Conservation (phyloP, 2,888 invertebrate genomes). For the Steromphala cineraria region DNA sequence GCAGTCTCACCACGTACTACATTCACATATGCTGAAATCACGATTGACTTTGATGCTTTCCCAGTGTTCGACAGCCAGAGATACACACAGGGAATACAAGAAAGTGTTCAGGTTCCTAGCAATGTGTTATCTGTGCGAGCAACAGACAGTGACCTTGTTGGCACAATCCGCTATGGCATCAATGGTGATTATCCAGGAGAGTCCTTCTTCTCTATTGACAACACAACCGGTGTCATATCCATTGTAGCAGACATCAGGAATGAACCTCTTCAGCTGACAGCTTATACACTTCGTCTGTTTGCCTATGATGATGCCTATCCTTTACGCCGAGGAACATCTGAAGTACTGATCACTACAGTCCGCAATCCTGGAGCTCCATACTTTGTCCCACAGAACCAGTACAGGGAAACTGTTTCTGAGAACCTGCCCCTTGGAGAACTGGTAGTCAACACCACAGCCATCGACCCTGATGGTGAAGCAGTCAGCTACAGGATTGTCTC, state of each 20-base stretch:
- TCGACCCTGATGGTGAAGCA: conserved; percentile 36
- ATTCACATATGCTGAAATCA: not conserved
- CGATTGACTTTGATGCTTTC: not conserved
- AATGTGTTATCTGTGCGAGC: not conserved
- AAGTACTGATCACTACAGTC: conserved; percentile 54
- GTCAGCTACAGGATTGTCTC: conserved; percentile 1
- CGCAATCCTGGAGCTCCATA: conserved; percentile 63
- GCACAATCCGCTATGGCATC: not conserved
- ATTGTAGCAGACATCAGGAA: conserved; percentile 24
- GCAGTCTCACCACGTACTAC: not conserved
- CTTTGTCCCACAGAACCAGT: conserved; percentile 43
- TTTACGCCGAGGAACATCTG: conserved; percentile 43
- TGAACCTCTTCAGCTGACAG: conserved; percentile 19
- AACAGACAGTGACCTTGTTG: not conserved
- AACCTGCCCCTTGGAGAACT: conserved; percentile 30
- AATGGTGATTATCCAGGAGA: conserved; percentile 64
- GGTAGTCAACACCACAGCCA: conserved; percentile 43
- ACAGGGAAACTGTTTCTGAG: conserved; percentile 39
- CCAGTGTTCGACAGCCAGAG: not conserved
- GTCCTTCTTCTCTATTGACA: conserved; percentile 58
- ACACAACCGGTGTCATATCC: conserved; percentile 20
- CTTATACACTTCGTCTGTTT: conserved; percentile 24
- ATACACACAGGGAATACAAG: not conserved
- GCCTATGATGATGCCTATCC: conserved; percentile 59
- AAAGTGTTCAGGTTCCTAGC: not conserved